phyloP scores from a whole-genome alignment of 2,888 invertebrate species.

The Leptinotarsa rubiginosa region DNA sequence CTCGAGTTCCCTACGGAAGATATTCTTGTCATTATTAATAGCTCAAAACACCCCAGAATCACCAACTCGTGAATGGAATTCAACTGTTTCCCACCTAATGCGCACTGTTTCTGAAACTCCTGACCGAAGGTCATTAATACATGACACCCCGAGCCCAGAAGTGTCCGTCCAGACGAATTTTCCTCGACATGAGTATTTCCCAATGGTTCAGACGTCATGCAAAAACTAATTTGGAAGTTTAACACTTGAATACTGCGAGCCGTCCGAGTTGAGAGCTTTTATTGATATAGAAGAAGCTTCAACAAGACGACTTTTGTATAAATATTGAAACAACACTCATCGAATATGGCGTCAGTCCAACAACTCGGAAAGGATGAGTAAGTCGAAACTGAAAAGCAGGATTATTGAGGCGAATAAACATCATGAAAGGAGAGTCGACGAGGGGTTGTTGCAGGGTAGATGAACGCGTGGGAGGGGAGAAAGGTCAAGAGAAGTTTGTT shows the following conservation, averaged over 20 bases:
- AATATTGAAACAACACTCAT: conserved; percentile 20
- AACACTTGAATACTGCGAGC: conserved; percentile 2
- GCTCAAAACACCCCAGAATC: neutral
- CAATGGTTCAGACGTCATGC: conserved; percentile 20
- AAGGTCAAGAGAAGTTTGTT: neutral
- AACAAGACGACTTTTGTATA: conserved; percentile 16
- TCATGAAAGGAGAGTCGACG: neutral
- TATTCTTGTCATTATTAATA: no score
- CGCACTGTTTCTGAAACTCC: conserved; percentile 1
- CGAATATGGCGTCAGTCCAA: conserved; percentile 6
- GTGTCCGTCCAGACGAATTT: conserved; percentile 15
- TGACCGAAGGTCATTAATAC: conserved; percentile 13
- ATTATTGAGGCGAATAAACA: conserved; percentile 9
- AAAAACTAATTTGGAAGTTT: conserved; percentile 21
- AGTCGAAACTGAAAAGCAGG: conserved; percentile 16
- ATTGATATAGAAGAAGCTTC: conserved; percentile 19
- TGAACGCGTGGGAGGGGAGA: neutral
- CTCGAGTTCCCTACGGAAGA: no score
- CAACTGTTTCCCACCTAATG: conserved; percentile 11
- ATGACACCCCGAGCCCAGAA: conserved; percentile 12
- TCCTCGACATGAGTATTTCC: conserved; percentile 12
- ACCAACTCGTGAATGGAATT: neutral
- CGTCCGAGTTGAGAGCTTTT: conserved; percentile 18
- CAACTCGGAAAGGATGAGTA: neutral
- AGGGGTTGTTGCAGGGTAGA: neutral